Evolutionary conservation across 2,797 vertebrate species (phyloP), one percentile per base, ranked within the genome.

Genomic region (Hemitrygon akajei): DNA sequence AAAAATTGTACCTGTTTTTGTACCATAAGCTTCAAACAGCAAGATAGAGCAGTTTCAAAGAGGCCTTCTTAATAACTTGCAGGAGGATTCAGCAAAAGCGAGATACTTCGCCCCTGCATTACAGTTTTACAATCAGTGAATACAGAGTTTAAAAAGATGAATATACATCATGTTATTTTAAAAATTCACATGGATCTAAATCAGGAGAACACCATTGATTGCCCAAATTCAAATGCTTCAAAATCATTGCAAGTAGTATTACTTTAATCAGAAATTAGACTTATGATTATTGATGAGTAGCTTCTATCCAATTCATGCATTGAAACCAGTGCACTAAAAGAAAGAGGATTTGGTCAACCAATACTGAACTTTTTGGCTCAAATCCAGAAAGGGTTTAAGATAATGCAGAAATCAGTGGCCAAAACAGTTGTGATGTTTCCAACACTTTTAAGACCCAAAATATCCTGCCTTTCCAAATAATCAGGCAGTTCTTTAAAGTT

Each of bases 51-150:
- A 97, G 96, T 98, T 97, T 97, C 97, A 97, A 97, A 97, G 97
- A 96, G 95, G 97, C 96, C 97, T 97, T 97, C 97, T 96, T 97
- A 97, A 86, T 76, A 93, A 94, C 93, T 94, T 91, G 93, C 97
- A 97, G 97, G 97, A 97, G 97, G 97, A 98, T 97, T 97, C 97
- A 97, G 97, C 97, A 97, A 97, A 97, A 97, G 97, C 98, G 98
- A 97, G 97, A 96, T 97, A 98, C 96, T 95, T 96, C 97, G 98
- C 98, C 91, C 97, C 98, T 98, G 98, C 97, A 97, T 98, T 98
- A 98, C 97, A 98, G 97, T 98, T 97, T 97, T 97, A 98, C 96
- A 97, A 97, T 97, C 96, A 97, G 97, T 97, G 96, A 97, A 97
- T 96, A 97, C 95, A 97, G 96, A 96, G 96, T 94, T 79, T 93